A percentile compares a stretch with the other conserved stretches of the same genome.
Conservation (phyloP, 2,113 vertebrate species). For the Riparia riparia region DNA sequence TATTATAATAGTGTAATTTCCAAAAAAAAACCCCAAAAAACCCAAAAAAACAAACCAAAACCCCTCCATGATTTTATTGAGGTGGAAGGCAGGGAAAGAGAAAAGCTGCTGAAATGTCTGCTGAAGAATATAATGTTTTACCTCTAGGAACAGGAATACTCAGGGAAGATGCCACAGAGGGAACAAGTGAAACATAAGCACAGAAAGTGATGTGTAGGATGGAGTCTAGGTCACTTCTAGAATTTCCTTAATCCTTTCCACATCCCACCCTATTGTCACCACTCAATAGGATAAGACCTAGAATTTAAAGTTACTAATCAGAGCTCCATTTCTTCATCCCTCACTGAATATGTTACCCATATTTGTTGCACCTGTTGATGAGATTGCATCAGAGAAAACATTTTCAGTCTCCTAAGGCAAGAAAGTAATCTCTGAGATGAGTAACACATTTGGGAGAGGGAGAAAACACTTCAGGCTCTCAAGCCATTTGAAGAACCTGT, state of each 20-base stretch:
- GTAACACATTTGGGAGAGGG: background rate
- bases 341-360: background rate
- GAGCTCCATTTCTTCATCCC: background rate
- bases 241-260: background rate
- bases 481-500: background rate
- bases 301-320: background rate
- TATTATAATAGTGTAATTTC: background rate
- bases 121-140: background rate
- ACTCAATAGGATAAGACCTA: background rate
- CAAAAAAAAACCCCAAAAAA: too few relatives aligned
- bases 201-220: background rate
- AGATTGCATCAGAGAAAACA: background rate
- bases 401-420: background rate
- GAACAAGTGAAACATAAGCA: background rate
- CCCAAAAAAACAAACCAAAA: too few relatives aligned
- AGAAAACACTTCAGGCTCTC: background rate
- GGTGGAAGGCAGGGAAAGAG: background rate
- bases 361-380: background rate
- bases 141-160: background rate
- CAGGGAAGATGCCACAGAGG: background rate
- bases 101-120: background rate
- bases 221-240: background rate
- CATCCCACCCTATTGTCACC: background rate
- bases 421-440: background rate
- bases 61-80: accelerated